Conservation (phyloP, 2,113 vertebrate species). For the Cyprinus carpio region DNA sequence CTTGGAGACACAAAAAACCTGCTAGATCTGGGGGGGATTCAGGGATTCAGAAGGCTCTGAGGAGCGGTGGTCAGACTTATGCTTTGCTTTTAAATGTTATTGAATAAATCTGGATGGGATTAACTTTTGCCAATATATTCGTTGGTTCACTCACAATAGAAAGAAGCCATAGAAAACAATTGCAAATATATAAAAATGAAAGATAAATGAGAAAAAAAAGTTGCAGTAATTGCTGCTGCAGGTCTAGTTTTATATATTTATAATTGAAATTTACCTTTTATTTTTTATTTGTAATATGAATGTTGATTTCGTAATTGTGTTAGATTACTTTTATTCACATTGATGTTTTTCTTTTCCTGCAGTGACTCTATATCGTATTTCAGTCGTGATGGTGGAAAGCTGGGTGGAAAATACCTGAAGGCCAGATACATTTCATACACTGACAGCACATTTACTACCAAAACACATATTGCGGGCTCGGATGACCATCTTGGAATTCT, state of each 20-base stretch:
- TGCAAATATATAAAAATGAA: not conserved
- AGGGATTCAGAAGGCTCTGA: not conserved
- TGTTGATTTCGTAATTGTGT: not conserved
- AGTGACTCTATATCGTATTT: slow-evolving; percentile 79
- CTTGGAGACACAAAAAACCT: not conserved
- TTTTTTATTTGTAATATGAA: not conserved
- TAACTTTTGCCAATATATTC: not conserved
- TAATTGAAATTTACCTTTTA: not conserved
- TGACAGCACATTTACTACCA: slow-evolving; percentile 77
- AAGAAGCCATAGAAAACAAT: not conserved
- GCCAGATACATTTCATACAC: slow-evolving; percentile 82
- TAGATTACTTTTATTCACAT: not conserved
- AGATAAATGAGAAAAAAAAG: not conserved
- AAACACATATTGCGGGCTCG: slow-evolving; percentile 61
- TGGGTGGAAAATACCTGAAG: slow-evolving; percentile 88
- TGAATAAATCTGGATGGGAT: not conserved
- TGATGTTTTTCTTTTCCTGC: not conserved
- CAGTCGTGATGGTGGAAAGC: slow-evolving; percentile 73
- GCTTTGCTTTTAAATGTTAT: not conserved
- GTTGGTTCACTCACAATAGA: not conserved
- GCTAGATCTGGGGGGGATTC: no score
- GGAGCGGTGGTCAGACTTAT: not conserved
- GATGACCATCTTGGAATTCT: slow-evolving; percentile 84
- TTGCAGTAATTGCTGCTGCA: not conserved
- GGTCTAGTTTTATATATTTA: not conserved